Conservation (phyloP, 2,113 vertebrate species). For the Reinhardtius hippoglossoides region DNA sequence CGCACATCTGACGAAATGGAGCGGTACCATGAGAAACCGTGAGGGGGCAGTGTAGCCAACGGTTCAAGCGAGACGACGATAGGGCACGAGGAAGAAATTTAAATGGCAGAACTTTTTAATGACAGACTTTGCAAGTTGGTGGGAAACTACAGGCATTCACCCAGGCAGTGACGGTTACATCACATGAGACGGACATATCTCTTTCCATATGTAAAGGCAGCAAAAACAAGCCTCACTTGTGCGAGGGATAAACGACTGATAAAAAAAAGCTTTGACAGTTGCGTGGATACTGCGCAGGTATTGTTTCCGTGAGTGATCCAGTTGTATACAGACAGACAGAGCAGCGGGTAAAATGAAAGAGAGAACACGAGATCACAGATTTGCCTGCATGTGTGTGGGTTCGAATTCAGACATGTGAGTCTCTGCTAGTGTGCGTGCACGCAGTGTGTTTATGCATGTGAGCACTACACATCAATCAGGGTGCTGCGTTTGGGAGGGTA, state of each 20-base stretch:
- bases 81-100: too few relatives aligned
- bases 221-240: background rate
- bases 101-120: too few relatives aligned
- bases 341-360: constrained; percentile 6
- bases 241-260: background rate
- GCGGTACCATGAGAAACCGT: too few relatives aligned
- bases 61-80: too few relatives aligned
- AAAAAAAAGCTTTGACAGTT: background rate
- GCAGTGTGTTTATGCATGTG: background rate
- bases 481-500: constrained; percentile 70
- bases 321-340: constrained; percentile 7
- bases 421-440: background rate
- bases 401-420: constrained; percentile 1
- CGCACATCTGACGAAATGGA: too few relatives aligned
- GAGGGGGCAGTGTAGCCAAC: too few relatives aligned
- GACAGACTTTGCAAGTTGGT: too few relatives aligned
- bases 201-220: too few relatives aligned
- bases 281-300: too few relatives aligned
- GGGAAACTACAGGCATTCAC: too few relatives aligned
- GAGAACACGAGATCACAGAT: constrained; percentile 35
- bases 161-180: too few relatives aligned
- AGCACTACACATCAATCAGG: constrained; percentile 69
- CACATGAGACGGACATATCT: too few relatives aligned
- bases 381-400: constrained; percentile 1
- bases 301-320: constrained; percentile 8